phyloP scores from a whole-genome alignment of 2,797 vertebrate species.

The Leuciscus waleckii region DNA sequence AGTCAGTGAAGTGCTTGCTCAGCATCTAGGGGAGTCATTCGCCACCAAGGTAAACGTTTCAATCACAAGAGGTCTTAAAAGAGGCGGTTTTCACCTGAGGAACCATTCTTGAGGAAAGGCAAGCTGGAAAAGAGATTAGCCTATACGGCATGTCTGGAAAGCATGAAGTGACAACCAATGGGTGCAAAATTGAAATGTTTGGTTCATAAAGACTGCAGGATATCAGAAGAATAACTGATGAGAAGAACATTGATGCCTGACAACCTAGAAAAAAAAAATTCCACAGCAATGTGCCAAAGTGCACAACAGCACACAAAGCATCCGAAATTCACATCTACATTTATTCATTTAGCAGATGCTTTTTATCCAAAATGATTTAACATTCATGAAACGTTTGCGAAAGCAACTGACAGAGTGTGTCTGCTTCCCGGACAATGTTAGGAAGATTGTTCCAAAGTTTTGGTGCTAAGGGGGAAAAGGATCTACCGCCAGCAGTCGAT shows the following conservation, averaged over 20 bases:
- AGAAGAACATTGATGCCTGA: not conserved
- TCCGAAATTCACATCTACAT: not conserved
- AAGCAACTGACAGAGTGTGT: not conserved
- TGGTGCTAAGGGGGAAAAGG: too few relatives aligned
- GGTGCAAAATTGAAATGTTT: not conserved
- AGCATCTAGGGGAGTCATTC: constrained; percentile 1
- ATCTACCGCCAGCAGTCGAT: too few relatives aligned
- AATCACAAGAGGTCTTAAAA: not conserved
- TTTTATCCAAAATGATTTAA: not conserved
- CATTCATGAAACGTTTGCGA: not conserved
- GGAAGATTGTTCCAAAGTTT: too few relatives aligned
- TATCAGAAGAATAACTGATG: constrained; percentile 22
- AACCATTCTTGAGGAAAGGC: not conserved
- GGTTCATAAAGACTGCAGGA: constrained; percentile 3
- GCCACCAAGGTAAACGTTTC: not conserved
- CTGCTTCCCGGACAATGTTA: too few relatives aligned
- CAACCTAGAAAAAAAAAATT: not conserved
- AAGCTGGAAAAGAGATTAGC: constrained; percentile 1
- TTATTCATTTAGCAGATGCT: not conserved
- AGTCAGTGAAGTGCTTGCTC: not conserved
- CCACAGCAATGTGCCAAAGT: not conserved
- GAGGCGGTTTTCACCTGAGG: not conserved
- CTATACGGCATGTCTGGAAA: not conserved
- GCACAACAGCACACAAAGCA: not conserved
- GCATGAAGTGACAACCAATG: not conserved